These are phyloP conservation scores for Nymphicus hollandicus DNA, from an alignment of 2,113 vertebrate genomes.

Conservation along the genomic window DNA sequence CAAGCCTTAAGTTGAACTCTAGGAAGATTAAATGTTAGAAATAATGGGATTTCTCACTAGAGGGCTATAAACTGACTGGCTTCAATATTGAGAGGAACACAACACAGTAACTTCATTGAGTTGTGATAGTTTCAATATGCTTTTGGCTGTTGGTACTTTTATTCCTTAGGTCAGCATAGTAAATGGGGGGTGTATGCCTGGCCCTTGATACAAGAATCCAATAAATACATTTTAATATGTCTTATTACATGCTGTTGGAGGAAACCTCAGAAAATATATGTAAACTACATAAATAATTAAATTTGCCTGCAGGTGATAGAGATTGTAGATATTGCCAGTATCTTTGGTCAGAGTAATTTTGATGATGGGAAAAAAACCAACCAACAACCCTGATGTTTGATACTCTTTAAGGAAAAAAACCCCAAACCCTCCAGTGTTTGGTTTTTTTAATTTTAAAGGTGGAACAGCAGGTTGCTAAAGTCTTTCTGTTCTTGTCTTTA, in stretches of 20 bases:
- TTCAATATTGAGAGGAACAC: not conserved
- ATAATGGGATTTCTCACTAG: not conserved
- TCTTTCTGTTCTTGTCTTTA: constrained; percentile 34
- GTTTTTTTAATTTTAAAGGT: not conserved
- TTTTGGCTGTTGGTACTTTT: not conserved
- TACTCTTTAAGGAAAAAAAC: not conserved
- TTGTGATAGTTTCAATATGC: not conserved
- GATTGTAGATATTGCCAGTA: not conserved
- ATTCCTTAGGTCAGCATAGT: not conserved
- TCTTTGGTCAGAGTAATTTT: not conserved
- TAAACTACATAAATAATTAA: not conserved
- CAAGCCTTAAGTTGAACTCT: not conserved
- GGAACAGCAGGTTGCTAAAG: not conserved
- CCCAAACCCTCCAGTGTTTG: not conserved
- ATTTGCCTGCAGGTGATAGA: not conserved
- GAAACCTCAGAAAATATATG: not conserved
- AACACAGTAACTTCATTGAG: not conserved
- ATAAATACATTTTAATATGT: not conserved
- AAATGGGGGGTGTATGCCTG: not conserved
- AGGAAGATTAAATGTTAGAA: not conserved
- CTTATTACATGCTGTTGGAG: not conserved
- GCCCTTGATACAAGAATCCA: not conserved
- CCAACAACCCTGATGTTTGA: not conserved
- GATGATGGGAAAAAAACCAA: not conserved
- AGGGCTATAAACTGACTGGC: not conserved